phyloP scores from a whole-genome alignment of 1,140 invertebrate species.

The Nymphalis io region DNA sequence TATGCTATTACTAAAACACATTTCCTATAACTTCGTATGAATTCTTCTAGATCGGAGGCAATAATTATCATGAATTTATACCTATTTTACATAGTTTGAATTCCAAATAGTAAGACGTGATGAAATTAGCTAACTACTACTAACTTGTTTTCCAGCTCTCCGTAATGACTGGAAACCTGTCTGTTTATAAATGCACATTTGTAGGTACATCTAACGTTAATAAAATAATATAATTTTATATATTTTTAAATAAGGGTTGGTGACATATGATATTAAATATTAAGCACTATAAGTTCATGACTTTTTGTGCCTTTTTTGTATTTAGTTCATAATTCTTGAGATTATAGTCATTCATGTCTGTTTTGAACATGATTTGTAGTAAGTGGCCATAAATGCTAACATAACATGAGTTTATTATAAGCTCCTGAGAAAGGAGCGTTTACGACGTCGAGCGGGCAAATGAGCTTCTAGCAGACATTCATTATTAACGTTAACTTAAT shows the following conservation, averaged over 20 bases:
- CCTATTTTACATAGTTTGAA: not conserved
- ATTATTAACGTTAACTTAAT: constrained; percentile 30
- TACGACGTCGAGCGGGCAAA: constrained; percentile 27
- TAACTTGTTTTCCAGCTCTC: not conserved
- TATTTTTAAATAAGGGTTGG: not conserved
- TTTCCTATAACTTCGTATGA: not conserved
- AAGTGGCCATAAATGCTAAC: not conserved
- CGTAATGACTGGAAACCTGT: constrained; percentile 3
- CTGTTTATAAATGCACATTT: not conserved
- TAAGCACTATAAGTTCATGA: too few relatives aligned
- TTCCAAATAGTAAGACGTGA: not conserved
- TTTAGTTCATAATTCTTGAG: too few relatives aligned
- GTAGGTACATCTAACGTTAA: not conserved
- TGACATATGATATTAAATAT: too few relatives aligned
- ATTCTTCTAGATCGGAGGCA: not conserved
- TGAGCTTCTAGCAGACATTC: constrained; percentile 10
- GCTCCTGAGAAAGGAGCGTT: constrained; percentile 25
- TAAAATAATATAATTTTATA: not conserved
- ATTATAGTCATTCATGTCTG: too few relatives aligned
- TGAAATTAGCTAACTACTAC: constrained; percentile 1
- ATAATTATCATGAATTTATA: not conserved
- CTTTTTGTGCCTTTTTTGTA: too few relatives aligned
- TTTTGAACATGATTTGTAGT: too few relatives aligned
- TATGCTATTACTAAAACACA: too few relatives aligned
- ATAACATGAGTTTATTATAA: constrained; percentile 21